Evolutionary conservation across 2,797 vertebrate genomes (phyloP).

Genomic region (Epinephelus malabaricus): DNA sequence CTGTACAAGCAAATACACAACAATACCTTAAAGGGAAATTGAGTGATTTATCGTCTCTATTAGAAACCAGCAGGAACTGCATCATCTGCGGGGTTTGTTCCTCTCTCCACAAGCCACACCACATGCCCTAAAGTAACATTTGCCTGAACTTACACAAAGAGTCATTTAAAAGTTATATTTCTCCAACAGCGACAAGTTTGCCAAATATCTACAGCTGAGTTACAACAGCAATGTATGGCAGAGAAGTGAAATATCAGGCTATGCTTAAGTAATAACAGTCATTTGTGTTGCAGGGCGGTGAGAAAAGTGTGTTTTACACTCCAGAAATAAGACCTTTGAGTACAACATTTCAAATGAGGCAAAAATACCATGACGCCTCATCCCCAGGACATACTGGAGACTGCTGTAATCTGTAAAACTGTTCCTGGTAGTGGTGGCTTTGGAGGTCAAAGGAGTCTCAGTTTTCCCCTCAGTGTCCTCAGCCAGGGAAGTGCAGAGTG

Average conservation of each 20-base stretch:
- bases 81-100: neutral
- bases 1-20: neutral
- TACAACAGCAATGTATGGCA: neutral
- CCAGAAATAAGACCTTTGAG: neutral
- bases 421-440: neutral
- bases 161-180: neutral
- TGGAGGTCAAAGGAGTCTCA: neutral
- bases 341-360: neutral
- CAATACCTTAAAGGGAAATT: neutral
- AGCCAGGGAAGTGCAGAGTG: slow-evolving; percentile 39
- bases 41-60: slow-evolving; percentile 9
- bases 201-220: neutral
- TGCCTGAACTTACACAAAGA: neutral
- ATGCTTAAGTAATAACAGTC: neutral
- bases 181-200: neutral
- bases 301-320: neutral
- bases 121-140: neutral
- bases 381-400: neutral
- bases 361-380: neutral
- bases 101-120: neutral
- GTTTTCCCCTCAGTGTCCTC: slow-evolving; percentile 24
- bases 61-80: slow-evolving; percentile 1
- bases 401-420: neutral
- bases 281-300: neutral
- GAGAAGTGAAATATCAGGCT: neutral